Base-by-base conservation (phyloP, 2,113 vertebrate genomes). In the Nesogale talazaci region DNA sequence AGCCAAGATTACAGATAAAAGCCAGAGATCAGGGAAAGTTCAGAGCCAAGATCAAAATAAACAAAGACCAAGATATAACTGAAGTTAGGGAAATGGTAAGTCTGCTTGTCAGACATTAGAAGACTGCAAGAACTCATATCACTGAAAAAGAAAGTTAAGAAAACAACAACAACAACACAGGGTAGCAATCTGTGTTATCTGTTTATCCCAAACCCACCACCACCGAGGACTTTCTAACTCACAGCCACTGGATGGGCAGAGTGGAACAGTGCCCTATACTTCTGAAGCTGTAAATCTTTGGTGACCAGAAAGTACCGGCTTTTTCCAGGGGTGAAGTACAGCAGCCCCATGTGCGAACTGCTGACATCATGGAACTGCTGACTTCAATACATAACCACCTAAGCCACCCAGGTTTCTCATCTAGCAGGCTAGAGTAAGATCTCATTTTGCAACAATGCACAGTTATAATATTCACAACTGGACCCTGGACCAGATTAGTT, bases 1-100 rank as follows among this genome's bases (percentile, higher is more conserved):
- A 63, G 25, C 20, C 31, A n/a, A 69, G 46, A 86, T 74, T 40
- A 84, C 59, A 81, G 69, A 95, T 40, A 84, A 89, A 87, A 95
- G 82, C 36, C 82, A 63, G 63, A 83, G 77, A 56, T 27, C 52
- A 42, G 56, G 70, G 83, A 77, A 36, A 36, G 34, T 31, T 82
- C 38, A 76, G 79, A 76, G 46, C 25, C 8, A 81, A 56, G 27
- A n/a, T 52, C 57, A 75, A 81, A 80, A 69, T 23, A 52, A 88
- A 72, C 34, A 88, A 40, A 7, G 59, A 34, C 7, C 0, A n/a
- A 76, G 56, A 46, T 16, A 14, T 5, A 27, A 8, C 15, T 11
- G 1, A 1, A 17, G 36, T 34, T n/a, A 5, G 5, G 88, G 15
- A 27, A 10, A 27, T 8, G n/a, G 42, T 52, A 36, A 19, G 70